Percentiles rank a stretch among this genome's conserved stretches.
phyloP scores from a whole-genome alignment of 2,888 invertebrate species.

The Gonocerus acuteangulatus region DNA sequence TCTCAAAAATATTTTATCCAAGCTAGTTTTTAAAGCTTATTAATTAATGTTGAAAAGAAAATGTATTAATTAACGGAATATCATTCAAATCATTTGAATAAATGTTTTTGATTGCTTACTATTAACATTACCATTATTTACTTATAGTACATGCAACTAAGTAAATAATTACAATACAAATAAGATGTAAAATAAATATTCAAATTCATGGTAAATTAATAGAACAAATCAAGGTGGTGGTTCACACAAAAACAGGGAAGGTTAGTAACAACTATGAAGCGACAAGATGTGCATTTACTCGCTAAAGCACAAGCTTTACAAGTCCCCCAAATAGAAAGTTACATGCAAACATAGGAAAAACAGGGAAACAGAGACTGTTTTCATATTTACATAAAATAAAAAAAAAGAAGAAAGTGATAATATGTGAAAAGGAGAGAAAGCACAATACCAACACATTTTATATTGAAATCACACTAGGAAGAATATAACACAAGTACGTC shows the following conservation, averaged over 20 bases:
- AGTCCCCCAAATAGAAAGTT: conserved; percentile 16
- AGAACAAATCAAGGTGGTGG: background rate
- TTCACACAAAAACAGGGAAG: background rate
- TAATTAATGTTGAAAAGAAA: no score
- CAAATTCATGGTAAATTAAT: background rate
- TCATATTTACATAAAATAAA: background rate
- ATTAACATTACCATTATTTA: no score
- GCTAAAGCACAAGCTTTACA: conserved; percentile 19
- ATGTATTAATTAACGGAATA: no score
- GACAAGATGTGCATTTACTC: conserved; percentile 5
- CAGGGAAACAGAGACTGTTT: background rate
- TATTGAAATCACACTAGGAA: conserved; percentile 2
- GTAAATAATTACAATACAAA: background rate
- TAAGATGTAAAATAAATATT: background rate
- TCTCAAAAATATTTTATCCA: no score
- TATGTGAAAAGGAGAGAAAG: conserved; percentile 12
- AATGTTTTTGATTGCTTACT: no score
- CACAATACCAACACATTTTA: conserved; percentile 10
- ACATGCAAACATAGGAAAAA: conserved; percentile 11
- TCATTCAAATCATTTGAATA: no score
- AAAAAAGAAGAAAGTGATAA: background rate
- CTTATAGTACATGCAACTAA: background rate
- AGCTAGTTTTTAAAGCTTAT: no score
- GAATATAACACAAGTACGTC: background rate
- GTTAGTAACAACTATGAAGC: conserved; percentile 17